Base-by-base conservation (phyloP, 1,140 invertebrate species). In the Neotoxoptera formosana region DNA sequence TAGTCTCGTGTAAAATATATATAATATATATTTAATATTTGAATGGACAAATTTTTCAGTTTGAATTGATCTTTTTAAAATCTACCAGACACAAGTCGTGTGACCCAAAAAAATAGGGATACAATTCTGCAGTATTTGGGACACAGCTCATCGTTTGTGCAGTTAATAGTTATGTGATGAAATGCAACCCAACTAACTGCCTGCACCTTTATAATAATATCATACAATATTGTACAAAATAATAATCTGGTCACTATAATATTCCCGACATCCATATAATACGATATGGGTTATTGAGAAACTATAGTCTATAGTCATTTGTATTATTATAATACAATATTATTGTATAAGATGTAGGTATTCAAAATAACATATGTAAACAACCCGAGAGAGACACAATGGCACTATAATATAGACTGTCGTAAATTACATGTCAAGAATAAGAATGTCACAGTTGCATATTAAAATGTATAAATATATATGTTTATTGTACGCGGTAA, bases 361-460 rank as follows among this genome's bases (percentile, higher is more conserved):
- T 83, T 83, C 34, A 83, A 36, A 36, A 83, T 83, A 83, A 83
- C 76, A 83, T 7, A 83, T 83, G 76, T 83, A 83, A 83, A 83
- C 34, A 83, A 36, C 34, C 20, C 8, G 23, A 81, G 34, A 7
- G 34, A 7, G 21, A 83, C 76, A 83, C 76, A 81, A 83, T 36
- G 7, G 30, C 14, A n/a, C 11, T 76, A 76, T 76, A 51, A 30
- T 25, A 67, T n/a, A 76, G 4, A 76, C 17, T n/a, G 60, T n/a
- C 30, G n/a, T 76, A 76, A 83, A 83, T 83, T 83, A 83, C 2
- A 21, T 36, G 2, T n/a, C 8, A 83, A 34, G n/a, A 83, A 83
- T 83, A 83, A 83, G 60, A 76, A 76, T 76, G 30, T 76, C 76
- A 83, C 76, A 83, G 34, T 83, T 83, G 7, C 21, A 36, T 36